Base-by-base conservation (phyloP, 2,797 vertebrate genomes). In the Pipistrellus kuhlii region DNA sequence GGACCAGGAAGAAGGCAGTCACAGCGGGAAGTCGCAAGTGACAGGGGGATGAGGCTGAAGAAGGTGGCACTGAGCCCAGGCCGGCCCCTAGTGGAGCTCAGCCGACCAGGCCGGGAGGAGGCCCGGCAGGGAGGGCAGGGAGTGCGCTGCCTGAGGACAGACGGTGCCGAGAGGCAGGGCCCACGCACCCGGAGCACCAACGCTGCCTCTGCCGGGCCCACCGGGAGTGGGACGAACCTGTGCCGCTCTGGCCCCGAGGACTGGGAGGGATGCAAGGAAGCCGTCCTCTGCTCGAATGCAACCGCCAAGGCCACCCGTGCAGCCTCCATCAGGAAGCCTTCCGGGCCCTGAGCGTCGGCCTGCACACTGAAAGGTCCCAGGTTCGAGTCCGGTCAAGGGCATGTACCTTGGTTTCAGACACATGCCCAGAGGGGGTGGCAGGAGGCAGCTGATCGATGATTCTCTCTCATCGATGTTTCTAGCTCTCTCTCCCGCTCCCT, bases 11-110 rank as follows among this genome's bases (percentile, higher is more conserved):
- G 21, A 48, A 21, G 35, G 18, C 5, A 9, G 76, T 44, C 48
- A 4, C 41, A 1, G 13, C 0, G 1, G 21, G 6, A 32, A 59
- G 1, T 3, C 46, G n/a, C 44, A 4, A 2, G 48, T 8, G 80
- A 51, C 0, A 3, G 11, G 38, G 8, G 17, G 35, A 12, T 3
- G 5, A 21, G 21, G 17, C 18, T 21, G 7, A 23, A 32, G 13
- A 25, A 35, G 7, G 8, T 9, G 20, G 46, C 15, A 8, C 1
- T 13, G n/a, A 71, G 69, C 4, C 51, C 44, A 48, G 66, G 18
- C 32, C 2, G 66, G 18, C 32, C 2, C 32, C 2, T 25, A 53
- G 62, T 20, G 38, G 53, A 15, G 30, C 68, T 14, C 17, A 85
- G 30, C 30, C 27, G 23, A 8, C 11, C 66, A 38, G 2, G 14